phyloP scores from a whole-genome alignment of 2,113 vertebrate species.

The Ochotona princeps region DNA sequence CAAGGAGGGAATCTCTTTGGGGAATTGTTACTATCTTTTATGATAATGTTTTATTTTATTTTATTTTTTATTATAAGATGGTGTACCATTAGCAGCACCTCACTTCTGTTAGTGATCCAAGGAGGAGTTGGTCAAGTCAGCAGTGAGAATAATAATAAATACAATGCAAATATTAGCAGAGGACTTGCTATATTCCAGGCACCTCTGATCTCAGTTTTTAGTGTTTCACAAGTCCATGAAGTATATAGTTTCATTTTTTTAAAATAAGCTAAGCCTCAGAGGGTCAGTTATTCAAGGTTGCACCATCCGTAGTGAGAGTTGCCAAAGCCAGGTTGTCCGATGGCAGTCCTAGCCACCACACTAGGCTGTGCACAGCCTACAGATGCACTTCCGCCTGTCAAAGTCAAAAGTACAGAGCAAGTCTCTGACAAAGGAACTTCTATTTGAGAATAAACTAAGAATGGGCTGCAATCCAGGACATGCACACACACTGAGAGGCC shows the following conservation, averaged over 20 bases:
- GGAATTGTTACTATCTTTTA: neutral
- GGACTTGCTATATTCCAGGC: neutral
- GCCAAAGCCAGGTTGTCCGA: neutral
- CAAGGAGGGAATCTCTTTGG: neutral
- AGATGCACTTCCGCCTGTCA: neutral
- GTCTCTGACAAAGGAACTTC: no score
- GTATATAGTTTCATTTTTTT: neutral
- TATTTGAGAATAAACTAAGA: no score
- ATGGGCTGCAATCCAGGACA: no score
- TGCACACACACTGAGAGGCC: no score
- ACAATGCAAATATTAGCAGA: neutral
- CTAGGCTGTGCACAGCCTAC: neutral
- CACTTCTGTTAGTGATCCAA: neutral
- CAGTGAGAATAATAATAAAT: constrained; percentile 1
- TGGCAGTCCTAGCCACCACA: neutral
- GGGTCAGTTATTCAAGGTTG: constrained; percentile 32
- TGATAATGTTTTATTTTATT: no score
- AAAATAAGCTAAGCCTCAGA: neutral
- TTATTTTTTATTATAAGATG: constrained; percentile 10
- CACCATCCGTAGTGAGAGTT: neutral
- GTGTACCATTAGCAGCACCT: neutral
- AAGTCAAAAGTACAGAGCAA: no score
- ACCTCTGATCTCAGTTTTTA: constrained; percentile 25
- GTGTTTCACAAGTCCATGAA: neutral
- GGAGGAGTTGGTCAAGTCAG: constrained; percentile 12